Evolutionary conservation across 2,797 vertebrate genomes (phyloP).

Genomic region (Enteromius paludinosus): DNA sequence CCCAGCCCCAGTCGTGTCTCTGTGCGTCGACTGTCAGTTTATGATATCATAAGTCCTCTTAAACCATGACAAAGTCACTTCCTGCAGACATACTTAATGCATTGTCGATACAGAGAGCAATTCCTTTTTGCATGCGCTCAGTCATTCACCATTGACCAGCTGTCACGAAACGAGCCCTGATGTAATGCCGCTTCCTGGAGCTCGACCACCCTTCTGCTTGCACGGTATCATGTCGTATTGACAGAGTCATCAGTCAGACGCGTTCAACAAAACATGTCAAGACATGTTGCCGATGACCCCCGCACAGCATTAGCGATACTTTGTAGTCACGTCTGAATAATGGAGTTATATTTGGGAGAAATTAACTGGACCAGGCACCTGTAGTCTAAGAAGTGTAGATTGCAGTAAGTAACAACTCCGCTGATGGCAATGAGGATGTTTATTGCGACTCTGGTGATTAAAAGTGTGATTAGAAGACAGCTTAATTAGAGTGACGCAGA

Average conservation of each 20-base stretch:
- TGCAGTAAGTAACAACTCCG: conserved; percentile 6
- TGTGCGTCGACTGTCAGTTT: neutral
- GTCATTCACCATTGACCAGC: conserved; percentile 72
- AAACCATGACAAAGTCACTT: conserved; percentile 45
- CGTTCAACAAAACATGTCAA: conserved; percentile 68
- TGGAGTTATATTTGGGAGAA: conserved; percentile 20
- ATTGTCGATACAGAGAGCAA: conserved; percentile 54
- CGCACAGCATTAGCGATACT: neutral
- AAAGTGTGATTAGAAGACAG: conserved; percentile 49
- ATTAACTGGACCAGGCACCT: conserved; percentile 25
- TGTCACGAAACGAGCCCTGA: conserved; percentile 67
- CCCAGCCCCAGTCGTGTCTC: neutral
- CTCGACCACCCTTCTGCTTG: conserved; percentile 57
- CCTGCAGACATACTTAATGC: conserved; percentile 37
- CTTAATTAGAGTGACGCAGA: conserved; percentile 47
- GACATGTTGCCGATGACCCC: conserved; percentile 23
- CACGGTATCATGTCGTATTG: conserved; percentile 74
- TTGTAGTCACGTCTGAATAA: neutral
- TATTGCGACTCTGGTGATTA: conserved; percentile 51
- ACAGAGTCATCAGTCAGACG: conserved; percentile 74
- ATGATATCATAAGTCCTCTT: conserved; percentile 26
- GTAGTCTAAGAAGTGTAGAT: conserved; percentile 5
- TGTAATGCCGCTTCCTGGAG: conserved; percentile 57
- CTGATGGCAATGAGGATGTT: conserved; percentile 43
- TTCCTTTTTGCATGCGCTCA: conserved; percentile 65